These are phyloP conservation scores for Actinemys pallida DNA, from an alignment of 2,113 vertebrate species.

Conservation along the genomic window DNA sequence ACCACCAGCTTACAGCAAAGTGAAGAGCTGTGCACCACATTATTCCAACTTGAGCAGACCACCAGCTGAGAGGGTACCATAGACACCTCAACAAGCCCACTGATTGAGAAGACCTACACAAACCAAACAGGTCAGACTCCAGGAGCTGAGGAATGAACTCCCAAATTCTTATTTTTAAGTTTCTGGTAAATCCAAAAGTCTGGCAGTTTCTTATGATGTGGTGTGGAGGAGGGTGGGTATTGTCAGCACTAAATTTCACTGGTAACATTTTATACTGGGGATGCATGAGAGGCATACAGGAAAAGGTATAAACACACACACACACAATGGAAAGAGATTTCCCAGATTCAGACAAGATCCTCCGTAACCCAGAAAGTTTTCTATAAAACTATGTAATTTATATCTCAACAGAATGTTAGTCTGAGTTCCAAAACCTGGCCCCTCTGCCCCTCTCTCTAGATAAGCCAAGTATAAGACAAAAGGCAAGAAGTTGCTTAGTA, in stretches of 20 bases:
- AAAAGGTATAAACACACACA: neutral
- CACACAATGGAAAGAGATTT: neutral
- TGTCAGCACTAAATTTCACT: neutral
- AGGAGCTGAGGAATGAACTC: neutral
- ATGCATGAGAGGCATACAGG: neutral
- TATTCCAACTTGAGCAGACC: accelerated
- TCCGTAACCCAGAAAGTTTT: neutral
- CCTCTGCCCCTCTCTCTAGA: neutral
- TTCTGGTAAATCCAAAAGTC: neutral
- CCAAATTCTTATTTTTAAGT: neutral
- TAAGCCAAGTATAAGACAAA: neutral
- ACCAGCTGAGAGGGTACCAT: accelerated
- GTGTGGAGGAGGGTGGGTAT: neutral
- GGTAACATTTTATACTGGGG: neutral
- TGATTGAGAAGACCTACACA: neutral
- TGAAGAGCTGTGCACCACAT: accelerated
- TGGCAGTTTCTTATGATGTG: neutral
- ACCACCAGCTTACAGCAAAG: neutral
- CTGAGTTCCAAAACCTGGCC: neutral
- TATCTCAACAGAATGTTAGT: neutral
- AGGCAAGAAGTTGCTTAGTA: neutral
- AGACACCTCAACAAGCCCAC: neutral
- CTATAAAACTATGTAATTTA: too few species aligned
- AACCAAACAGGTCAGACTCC: accelerated
- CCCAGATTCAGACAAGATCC: neutral